Evolutionary conservation across 2,797 vertebrate species (phyloP).

Genomic region (Alosa sapidissima): DNA sequence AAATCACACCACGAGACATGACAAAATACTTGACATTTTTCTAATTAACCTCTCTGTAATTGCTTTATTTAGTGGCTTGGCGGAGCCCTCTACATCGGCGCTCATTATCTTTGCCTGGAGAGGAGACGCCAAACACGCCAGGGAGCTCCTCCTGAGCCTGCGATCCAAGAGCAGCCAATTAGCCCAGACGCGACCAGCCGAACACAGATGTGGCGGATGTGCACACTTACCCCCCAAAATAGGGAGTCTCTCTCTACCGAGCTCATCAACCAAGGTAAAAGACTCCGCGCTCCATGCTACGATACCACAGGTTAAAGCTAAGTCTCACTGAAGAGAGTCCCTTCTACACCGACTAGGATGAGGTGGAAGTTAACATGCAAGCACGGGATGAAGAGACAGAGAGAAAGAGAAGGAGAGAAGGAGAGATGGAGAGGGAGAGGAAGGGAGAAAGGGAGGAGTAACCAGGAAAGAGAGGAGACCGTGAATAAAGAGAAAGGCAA

Average conservation of each 20-base stretch:
- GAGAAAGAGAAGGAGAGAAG: neutral
- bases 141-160: neutral
- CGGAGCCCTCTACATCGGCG: neutral
- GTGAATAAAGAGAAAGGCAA: neutral
- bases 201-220: slow-evolving; percentile 8
- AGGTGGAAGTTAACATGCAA: neutral
- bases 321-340: neutral
- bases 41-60: slow-evolving; percentile 30
- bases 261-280: neutral
- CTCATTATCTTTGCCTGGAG: slow-evolving; percentile 15
- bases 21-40: slow-evolving; percentile 25
- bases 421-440: neutral
- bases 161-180: neutral
- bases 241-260: neutral
- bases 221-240: neutral
- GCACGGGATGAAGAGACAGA: neutral
- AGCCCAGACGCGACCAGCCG: neutral
- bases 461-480: neutral
- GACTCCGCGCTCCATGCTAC: neutral
- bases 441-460: neutral
- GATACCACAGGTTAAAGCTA: neutral
- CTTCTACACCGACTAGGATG: neutral
- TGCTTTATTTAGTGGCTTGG: slow-evolving; percentile 26
- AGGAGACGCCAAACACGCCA: neutral
- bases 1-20: neutral